Base-by-base conservation (phyloP, 2,888 invertebrate species). In the Philereme vetulata region DNA sequence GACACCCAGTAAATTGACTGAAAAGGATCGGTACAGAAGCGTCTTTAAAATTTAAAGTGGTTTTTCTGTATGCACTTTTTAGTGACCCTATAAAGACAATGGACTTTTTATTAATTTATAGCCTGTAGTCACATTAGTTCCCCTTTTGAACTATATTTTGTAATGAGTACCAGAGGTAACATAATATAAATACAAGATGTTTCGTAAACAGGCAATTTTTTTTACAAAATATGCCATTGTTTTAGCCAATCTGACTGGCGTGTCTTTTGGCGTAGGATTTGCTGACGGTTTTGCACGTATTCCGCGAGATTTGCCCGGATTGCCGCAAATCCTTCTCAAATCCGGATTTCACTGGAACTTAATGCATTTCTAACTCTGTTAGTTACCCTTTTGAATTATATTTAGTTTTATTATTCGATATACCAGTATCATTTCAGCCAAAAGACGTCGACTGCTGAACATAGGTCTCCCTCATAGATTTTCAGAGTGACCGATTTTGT, bases 291-390 rank as follows among this genome's bases (percentile, higher is more conserved):
- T 60, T 42, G 57, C 65, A 62, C 52, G 55, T 57, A 63, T 53
- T 51, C 56, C 21, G 44, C 44, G 61, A 63, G 63, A 58, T 65
- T 64, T 51, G 46, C 62, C 49, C 47, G 67, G 60, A 62, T 64
- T 65, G 60, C 56, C 11, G 53, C 4, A 43, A 62, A 56, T 56
- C 56, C 56, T 52, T 33, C 49, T 44, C 47, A 46, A 62, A 62
- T 54, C 62, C 57, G 54, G 56, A 54, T 62, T 54, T 57, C 61
- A 56, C 50, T 61, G 56, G n/a, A 56, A 52, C 56, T 45, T 33
- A 49, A 54, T 62, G 62, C 53, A 50, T 57, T 53, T 57, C 43
- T 54, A 51, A 57, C 49, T 49, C 40, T 4, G 8, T 7, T 55
- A 51, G 54, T 62, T 56, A 47, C 46, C 4, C 42, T 42, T 52